These are phyloP conservation scores for Drosophila atripex DNA, from an alignment of 2,888 invertebrate genomes.

Conservation along the genomic window DNA sequence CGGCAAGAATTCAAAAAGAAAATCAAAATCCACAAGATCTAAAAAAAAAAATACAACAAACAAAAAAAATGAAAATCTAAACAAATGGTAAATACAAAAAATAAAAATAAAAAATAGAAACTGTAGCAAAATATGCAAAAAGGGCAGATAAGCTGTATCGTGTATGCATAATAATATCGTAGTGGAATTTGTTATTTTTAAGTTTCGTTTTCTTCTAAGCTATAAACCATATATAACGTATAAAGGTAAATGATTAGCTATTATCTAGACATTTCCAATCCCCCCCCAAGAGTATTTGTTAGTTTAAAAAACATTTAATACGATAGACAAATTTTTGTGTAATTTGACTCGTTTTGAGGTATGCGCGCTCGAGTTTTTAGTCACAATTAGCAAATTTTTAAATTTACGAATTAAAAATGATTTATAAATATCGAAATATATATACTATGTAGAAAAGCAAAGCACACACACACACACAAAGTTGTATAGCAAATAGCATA, in stretches of 20 bases:
- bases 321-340: conserved; percentile 53
- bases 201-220: conserved; percentile 56
- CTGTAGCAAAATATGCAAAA: conserved; percentile 72
- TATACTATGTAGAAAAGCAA: conserved; percentile 40
- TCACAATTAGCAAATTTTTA: conserved; percentile 81
- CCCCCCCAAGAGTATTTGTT: conserved; percentile 37
- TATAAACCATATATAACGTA: conserved; percentile 48
- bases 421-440: conserved; percentile 39
- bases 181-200: conserved; percentile 71
- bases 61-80: conserved; percentile 29
- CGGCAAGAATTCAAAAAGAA: conserved; percentile 29
- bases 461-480: conserved; percentile 44
- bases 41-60: conserved; percentile 23
- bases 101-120: conserved; percentile 25
- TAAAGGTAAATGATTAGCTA: conserved; percentile 48
- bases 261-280: conserved; percentile 18
- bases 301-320: conserved; percentile 35
- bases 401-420: conserved; percentile 12
- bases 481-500: conserved; percentile 76
- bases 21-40: conserved; percentile 6
- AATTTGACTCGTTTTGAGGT: conserved; percentile 31
- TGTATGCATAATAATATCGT: conserved; percentile 66
- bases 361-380: conserved; percentile 63
- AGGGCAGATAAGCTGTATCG: conserved; percentile 52
- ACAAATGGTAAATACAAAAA: conserved; percentile 30